Conservation (phyloP, 1,140 invertebrate species). For the Drosophila nannoptera region DNA sequence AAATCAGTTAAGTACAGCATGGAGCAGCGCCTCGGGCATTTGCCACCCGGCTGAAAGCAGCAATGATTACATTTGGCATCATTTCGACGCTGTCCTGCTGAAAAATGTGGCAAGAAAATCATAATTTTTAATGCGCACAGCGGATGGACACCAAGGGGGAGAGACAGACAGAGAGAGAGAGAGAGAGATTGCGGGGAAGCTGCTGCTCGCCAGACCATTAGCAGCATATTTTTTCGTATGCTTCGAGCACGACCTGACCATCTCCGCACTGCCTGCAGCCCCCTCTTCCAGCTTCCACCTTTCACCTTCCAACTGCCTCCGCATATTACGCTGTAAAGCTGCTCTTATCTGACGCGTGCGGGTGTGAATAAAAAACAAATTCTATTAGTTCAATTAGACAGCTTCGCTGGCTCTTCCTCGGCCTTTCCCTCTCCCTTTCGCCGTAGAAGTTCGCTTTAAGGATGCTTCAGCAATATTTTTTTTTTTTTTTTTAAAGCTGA, state of each 20-base stretch:
- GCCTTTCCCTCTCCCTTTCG: background rate
- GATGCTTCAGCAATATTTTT: background rate
- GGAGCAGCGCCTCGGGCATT: constrained; percentile 52
- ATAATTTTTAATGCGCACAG: constrained; percentile 44
- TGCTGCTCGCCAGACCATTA: constrained; percentile 8
- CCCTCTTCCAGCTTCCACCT: no score
- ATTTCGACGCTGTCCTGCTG: constrained; percentile 22
- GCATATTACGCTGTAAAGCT: constrained; percentile 9
- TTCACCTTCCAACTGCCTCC: no score
- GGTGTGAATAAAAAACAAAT: constrained; percentile 45
- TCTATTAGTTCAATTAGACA: constrained; percentile 70
- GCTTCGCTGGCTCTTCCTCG: constrained; percentile 10
- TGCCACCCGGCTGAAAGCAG: constrained; percentile 58
- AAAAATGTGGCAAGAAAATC: constrained; percentile 35
- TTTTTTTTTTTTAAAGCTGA: constrained; percentile 14
- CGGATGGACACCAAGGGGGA: background rate
- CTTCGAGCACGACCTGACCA: constrained; percentile 1
- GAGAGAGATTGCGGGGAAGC: no score
- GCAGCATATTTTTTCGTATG: constrained; percentile 32
- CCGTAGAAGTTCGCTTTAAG: constrained; percentile 2
- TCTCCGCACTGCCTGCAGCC: background rate
- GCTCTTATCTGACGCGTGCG: constrained; percentile 54
- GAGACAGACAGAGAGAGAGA: no score
- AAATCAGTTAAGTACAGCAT: constrained; percentile 72
- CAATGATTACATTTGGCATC: constrained; percentile 64